Conservation (phyloP, 2,797 vertebrate genomes). For the Atherinosoma microstoma region DNA sequence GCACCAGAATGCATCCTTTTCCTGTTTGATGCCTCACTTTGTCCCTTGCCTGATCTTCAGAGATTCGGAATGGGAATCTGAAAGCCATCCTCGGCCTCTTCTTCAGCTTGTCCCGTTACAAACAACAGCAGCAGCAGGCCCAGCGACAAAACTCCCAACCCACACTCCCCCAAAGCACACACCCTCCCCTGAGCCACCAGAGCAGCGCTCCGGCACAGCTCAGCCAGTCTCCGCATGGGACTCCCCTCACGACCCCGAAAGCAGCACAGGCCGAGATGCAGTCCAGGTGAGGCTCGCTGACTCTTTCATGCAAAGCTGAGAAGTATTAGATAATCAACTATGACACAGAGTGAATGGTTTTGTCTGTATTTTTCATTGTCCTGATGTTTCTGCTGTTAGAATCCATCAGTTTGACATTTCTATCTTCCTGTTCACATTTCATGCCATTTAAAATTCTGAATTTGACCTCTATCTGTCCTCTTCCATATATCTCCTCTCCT, state of each 20-base stretch:
- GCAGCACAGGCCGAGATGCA: slow-evolving; percentile 97
- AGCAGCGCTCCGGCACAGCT: slow-evolving; percentile 84
- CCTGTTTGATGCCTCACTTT: neutral
- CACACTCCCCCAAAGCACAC: slow-evolving; percentile 76
- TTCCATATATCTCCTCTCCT: slow-evolving; percentile 82
- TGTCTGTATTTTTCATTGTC: slow-evolving; percentile 21
- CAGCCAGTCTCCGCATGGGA: slow-evolving; percentile 80
- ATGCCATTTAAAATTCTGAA: slow-evolving; percentile 59
- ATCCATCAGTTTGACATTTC: slow-evolving; percentile 59
- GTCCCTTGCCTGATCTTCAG: slow-evolving; percentile 77
- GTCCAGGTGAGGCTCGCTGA: slow-evolving; percentile 88
- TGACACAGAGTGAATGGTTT: slow-evolving; percentile 6
- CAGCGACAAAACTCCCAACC: slow-evolving; percentile 84
- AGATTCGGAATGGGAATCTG: slow-evolving; percentile 98
- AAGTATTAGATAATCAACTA: neutral
- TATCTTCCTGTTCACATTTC: slow-evolving; percentile 46
- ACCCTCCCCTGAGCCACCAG: slow-evolving; percentile 80
- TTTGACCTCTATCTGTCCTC: slow-evolving; percentile 78
- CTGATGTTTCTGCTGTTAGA: slow-evolving; percentile 34
- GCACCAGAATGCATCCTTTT: neutral
- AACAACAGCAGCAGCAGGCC: slow-evolving; percentile 92
- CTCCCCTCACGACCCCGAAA: slow-evolving; percentile 81
- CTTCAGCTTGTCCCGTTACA: slow-evolving; percentile 97
- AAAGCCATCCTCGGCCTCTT: slow-evolving; percentile 98
- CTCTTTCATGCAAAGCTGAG: neutral